Conservation (phyloP, 1,140 invertebrate genomes). For the Lasaia peninsularis region DNA sequence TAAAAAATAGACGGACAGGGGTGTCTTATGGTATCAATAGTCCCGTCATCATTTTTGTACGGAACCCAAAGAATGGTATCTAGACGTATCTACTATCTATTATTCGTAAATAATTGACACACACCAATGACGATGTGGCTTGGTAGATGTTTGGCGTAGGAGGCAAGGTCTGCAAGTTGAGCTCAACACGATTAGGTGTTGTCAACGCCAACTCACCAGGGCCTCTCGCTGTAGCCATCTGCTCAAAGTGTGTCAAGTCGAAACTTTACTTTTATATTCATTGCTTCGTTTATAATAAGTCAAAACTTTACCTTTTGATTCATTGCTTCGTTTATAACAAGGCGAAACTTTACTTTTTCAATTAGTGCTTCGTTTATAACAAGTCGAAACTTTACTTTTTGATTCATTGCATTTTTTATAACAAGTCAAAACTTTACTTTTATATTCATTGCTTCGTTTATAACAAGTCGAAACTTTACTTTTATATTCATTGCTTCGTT, state of each 20-base stretch:
- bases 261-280: constrained; percentile 22
- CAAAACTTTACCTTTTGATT: constrained; percentile 25
- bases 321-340: constrained; percentile 28
- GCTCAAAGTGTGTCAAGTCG: constrained; percentile 42
- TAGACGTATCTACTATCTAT: no score
- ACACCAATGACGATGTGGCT: constrained; percentile 22
- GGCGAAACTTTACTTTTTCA: constrained; percentile 27
- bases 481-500: no score
- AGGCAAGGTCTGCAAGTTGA: constrained; percentile 70
- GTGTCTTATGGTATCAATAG: no score
- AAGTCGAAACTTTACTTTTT: constrained; percentile 30
- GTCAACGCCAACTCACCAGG: constrained; percentile 64
- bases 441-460: no score
- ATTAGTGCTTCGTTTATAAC: constrained; percentile 24
- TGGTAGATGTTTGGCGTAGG: constrained; percentile 68
- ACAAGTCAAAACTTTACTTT: no score
- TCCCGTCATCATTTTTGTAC: no score
- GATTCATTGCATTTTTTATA: background rate
- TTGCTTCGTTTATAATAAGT: constrained; percentile 27
- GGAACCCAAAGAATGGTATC: no score
- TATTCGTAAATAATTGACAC: background rate
- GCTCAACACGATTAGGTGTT: constrained; percentile 51
- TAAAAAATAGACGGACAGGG: no score
- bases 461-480: no score
- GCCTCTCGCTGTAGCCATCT: constrained; percentile 42